phyloP scores from a whole-genome alignment of 2,113 vertebrate species.

The Pseudorhombus dupliciocellatus region DNA sequence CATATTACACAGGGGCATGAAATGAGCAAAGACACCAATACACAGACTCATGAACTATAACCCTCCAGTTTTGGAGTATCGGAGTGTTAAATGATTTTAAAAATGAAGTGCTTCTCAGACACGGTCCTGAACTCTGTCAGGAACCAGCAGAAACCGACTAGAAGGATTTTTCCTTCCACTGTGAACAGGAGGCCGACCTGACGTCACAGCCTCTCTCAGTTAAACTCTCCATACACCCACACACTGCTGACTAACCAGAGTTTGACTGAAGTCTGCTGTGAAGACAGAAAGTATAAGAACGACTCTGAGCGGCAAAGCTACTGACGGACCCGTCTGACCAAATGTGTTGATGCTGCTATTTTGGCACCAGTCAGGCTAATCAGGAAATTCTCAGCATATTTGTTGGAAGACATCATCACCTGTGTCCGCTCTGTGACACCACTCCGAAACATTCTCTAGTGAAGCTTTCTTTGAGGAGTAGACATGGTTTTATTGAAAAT shows the following conservation, averaged over 20 bases:
- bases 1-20: neutral
- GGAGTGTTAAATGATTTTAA: too few relatives aligned
- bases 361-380: slow-evolving; percentile 2
- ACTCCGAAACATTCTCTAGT: neutral
- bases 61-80: too few relatives aligned
- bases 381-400: slow-evolving; percentile 50
- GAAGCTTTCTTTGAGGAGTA: neutral
- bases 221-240: too few relatives aligned
- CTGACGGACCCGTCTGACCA: neutral
- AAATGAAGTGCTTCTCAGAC: too few relatives aligned
- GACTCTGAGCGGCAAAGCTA: neutral
- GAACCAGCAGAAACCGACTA: too few relatives aligned
- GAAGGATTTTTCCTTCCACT: too few relatives aligned
- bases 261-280: too few relatives aligned
- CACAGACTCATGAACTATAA: too few relatives aligned
- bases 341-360: slow-evolving; percentile 19
- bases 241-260: too few relatives aligned
- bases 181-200: too few relatives aligned
- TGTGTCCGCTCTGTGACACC: slow-evolving; percentile 2
- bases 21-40: neutral
- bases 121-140: too few relatives aligned
- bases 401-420: slow-evolving; percentile 6
- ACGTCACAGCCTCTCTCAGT: too few relatives aligned
- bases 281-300: neutral
- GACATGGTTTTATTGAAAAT: neutral